Conservation (phyloP, 2,797 vertebrate species). For the Argyrosomus regius region DNA sequence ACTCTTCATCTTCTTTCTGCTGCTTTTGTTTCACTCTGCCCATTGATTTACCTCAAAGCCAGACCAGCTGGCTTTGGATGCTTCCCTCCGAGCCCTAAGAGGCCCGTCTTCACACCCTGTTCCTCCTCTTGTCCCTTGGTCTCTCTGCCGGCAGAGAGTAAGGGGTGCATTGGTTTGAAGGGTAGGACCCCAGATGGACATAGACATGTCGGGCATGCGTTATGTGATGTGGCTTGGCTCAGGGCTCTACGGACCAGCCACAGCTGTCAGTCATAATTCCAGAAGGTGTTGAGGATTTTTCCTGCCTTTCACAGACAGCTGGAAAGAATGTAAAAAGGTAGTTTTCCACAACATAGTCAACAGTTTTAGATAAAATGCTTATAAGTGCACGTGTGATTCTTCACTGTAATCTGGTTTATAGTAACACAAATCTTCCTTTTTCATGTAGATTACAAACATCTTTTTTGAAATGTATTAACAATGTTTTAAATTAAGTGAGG, state of each 20-base stretch:
- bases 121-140: slow-evolving; percentile 84
- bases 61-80: slow-evolving; percentile 93
- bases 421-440: neutral
- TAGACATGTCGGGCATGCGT: slow-evolving; percentile 83
- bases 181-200: slow-evolving; percentile 87
- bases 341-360: slow-evolving; percentile 20
- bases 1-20: slow-evolving; percentile 63
- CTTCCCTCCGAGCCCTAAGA: slow-evolving; percentile 84
- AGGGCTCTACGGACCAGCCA: slow-evolving; percentile 78
- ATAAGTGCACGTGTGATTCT: neutral
- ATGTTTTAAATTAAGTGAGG: slow-evolving; percentile 19
- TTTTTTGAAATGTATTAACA: neutral
- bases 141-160: slow-evolving; percentile 85
- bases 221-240: slow-evolving; percentile 82
- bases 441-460: too few species aligned
- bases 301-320: slow-evolving; percentile 47
- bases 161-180: slow-evolving; percentile 84
- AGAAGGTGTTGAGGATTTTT: slow-evolving; percentile 73
- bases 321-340: slow-evolving; percentile 40
- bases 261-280: slow-evolving; percentile 85
- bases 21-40: slow-evolving; percentile 63
- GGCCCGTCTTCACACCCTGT: slow-evolving; percentile 88
- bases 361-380: slow-evolving; percentile 5
- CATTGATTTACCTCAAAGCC: slow-evolving; percentile 82
- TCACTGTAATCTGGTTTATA: neutral